Conservation (phyloP, 53 echinoderm and acorn worm species). For the Henricia sp. region DNA sequence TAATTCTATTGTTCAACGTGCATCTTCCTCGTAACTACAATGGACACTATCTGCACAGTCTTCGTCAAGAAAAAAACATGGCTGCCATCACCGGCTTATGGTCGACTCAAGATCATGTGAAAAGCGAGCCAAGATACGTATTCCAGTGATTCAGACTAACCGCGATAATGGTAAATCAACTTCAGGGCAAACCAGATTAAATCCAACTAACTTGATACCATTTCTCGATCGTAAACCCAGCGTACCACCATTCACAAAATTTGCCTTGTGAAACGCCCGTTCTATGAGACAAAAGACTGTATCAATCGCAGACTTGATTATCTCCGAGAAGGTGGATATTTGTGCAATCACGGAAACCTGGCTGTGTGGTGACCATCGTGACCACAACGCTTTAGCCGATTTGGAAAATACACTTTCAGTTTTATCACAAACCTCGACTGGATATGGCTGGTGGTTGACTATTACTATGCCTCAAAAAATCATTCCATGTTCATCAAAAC, state of each 20-base stretch:
- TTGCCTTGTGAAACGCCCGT: not conserved
- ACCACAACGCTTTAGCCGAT: not conserved
- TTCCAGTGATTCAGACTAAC: too few species aligned
- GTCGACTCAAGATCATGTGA: too few species aligned
- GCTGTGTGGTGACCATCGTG: not conserved
- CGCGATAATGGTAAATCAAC: too few species aligned
- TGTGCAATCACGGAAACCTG: conserved; percentile 30
- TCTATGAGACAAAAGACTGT: not conserved
- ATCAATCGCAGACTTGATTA: not conserved
- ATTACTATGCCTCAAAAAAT: not conserved
- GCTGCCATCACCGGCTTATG: too few species aligned
- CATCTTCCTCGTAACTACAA: too few species aligned
- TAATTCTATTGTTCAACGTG: too few species aligned
- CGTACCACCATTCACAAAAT: not conserved
- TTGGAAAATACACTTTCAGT: not conserved
- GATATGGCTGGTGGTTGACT: conserved; percentile 47
- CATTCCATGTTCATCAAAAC: not conserved
- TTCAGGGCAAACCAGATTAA: too few species aligned
- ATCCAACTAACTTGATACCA: too few species aligned
- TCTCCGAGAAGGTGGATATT: not conserved
- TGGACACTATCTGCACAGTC: too few species aligned
- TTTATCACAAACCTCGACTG: not conserved
- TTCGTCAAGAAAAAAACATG: too few species aligned
- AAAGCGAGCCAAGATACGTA: too few species aligned
- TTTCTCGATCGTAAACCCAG: too few species aligned